phyloP scores from a whole-genome alignment of 2,888 invertebrate genomes.

The Hirtodrosophila cameraria region DNA sequence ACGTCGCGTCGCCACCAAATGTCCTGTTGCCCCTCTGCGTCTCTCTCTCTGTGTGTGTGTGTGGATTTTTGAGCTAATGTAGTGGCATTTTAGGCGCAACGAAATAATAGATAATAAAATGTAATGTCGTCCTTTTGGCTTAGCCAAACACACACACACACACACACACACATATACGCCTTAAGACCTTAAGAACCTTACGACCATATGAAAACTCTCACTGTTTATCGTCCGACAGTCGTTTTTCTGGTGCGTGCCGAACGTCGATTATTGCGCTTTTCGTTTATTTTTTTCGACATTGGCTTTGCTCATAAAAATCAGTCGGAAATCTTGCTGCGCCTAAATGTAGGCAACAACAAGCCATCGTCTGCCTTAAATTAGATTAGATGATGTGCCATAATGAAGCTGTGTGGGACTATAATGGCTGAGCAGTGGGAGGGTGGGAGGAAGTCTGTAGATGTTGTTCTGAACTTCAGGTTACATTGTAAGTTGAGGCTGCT shows the following conservation, averaged over 20 bases:
- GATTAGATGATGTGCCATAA: constrained; percentile 77
- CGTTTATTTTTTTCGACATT: constrained; percentile 24
- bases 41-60: constrained; percentile 12
- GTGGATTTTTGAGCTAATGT: constrained; percentile 72
- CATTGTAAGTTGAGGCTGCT: neutral
- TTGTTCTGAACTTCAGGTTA: constrained; percentile 4
- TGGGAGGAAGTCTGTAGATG: neutral
- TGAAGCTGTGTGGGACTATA: constrained; percentile 60
- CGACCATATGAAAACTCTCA: neutral
- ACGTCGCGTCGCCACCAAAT: constrained; percentile 34
- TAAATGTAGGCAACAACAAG: constrained; percentile 54
- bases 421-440: neutral
- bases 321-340: constrained; percentile 62
- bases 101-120: constrained; percentile 79
- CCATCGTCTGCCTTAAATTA: constrained; percentile 62
- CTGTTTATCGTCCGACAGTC: constrained; percentile 16
- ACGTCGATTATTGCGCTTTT: constrained; percentile 71
- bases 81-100: constrained; percentile 70
- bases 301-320: constrained; percentile 71
- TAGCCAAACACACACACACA: too few relatives aligned
- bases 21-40: constrained; percentile 21
- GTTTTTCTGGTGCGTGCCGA: constrained; percentile 54
- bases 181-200: constrained; percentile 23
- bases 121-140: constrained; percentile 74
- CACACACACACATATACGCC: constrained; percentile 33